Evolutionary conservation across 53 echinoderm and acorn worm species (phyloP).

Genomic region (Zoroaster sp.): DNA sequence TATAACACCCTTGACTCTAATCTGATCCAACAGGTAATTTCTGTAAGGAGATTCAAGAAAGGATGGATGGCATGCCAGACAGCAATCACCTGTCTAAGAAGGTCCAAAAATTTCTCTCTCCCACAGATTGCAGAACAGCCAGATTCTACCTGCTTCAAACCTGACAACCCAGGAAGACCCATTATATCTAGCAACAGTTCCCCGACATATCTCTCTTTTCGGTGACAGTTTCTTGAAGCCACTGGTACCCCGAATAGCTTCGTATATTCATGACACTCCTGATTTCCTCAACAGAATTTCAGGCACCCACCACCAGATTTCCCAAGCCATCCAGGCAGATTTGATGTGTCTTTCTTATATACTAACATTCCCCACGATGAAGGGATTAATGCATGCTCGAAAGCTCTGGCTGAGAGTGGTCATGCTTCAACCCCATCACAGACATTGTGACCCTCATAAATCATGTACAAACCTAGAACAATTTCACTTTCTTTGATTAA

Average conservation of each 20-base stretch:
- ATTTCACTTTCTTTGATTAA: too few species aligned
- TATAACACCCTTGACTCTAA: not conserved
- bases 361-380: too few species aligned
- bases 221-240: slow-evolving; percentile 26
- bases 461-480: too few species aligned
- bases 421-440: too few species aligned
- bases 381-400: too few species aligned
- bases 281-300: slow-evolving; percentile 15
- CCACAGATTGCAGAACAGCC: not conserved
- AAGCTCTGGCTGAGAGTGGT: too few species aligned
- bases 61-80: not conserved
- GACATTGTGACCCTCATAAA: too few species aligned
- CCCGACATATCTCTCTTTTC: slow-evolving; percentile 12
- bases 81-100: not conserved
- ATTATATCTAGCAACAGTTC: slow-evolving; percentile 19
- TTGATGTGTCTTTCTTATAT: too few species aligned
- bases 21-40: not conserved
- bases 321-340: too few species aligned
- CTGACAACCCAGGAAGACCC: slow-evolving; percentile 12
- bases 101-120: not conserved
- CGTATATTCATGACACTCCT: slow-evolving; percentile 45
- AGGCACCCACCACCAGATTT: too few species aligned
- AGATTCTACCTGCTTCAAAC: slow-evolving; percentile 42
- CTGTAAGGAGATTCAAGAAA: not conserved
- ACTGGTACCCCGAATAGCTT: not conserved